Evolutionary conservation across 1,140 invertebrate genomes (phyloP).

Genomic region (Eriosoma lanigerum): DNA sequence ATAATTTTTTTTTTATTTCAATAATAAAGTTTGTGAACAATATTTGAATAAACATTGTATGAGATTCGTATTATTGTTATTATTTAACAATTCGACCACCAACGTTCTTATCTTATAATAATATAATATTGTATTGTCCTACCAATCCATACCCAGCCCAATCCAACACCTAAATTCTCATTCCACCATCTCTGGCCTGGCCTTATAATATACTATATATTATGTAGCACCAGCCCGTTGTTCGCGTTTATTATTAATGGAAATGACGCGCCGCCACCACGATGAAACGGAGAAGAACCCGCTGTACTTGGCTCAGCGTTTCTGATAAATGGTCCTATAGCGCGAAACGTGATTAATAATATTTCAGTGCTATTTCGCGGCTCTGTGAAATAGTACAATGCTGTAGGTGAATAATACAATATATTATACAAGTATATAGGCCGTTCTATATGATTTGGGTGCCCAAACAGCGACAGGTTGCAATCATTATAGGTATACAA

Average conservation of each 20-base stretch:
- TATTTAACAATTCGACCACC: too few species aligned
- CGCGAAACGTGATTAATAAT: slow-evolving; percentile 50
- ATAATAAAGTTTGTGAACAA: too few species aligned
- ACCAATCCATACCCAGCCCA: too few species aligned
- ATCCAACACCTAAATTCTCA: too few species aligned
- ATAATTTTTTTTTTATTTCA: too few species aligned
- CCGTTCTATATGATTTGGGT: not conserved
- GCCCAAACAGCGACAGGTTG: not conserved
- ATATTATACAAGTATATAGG: too few species aligned
- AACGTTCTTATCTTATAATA: too few species aligned
- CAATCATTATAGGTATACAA: not conserved
- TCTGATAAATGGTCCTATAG: slow-evolving; percentile 48
- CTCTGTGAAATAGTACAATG: not conserved
- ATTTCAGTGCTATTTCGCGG: slow-evolving; percentile 29
- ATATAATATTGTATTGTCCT: too few species aligned
- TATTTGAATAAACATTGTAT: too few species aligned
- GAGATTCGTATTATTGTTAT: too few species aligned
- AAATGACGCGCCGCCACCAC: slow-evolving; percentile 24
- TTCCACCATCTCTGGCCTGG: too few species aligned
- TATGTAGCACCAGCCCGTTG: not conserved
- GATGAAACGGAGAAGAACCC: not conserved
- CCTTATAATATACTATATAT: not conserved
- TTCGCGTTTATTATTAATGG: slow-evolving; percentile 43
- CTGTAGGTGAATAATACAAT: too few species aligned
- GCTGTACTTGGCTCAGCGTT: not conserved